Evolutionary conservation across 92 coral and sea anemone genomes (phyloP).

Genomic region (Virgularia gustaviana): DNA sequence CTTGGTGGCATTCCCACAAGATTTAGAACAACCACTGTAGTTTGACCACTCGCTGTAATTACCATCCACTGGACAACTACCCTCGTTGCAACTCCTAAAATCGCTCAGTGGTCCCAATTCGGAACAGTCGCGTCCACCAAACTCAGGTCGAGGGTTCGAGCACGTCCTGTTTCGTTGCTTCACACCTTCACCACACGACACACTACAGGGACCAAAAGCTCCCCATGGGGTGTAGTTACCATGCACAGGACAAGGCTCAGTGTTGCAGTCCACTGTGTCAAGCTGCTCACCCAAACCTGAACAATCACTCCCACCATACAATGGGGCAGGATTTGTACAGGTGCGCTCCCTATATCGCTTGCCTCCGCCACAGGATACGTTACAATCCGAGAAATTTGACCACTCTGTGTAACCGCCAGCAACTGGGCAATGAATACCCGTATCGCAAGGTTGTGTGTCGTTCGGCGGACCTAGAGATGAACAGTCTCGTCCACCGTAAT

Average conservation of each 20-base stretch:
- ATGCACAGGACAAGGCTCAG: slow-evolving; percentile 61
- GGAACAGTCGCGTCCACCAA: slow-evolving; percentile 25
- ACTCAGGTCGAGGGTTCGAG: slow-evolving; percentile 13
- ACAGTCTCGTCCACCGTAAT: slow-evolving; percentile 64
- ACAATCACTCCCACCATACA: slow-evolving; percentile 71
- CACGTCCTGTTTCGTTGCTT: slow-evolving; percentile 17
- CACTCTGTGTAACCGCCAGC: slow-evolving; percentile 69
- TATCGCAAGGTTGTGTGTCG: slow-evolving; percentile 53
- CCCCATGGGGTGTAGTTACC: slow-evolving; percentile 25
- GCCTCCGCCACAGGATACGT: slow-evolving; percentile 69
- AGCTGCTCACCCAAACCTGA: slow-evolving; percentile 52
- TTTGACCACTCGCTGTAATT: slow-evolving; percentile 28
- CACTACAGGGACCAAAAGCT: slow-evolving; percentile 16
- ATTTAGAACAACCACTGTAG: slow-evolving; percentile 13
- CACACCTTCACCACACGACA: slow-evolving; percentile 21
- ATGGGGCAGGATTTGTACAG: slow-evolving; percentile 79
- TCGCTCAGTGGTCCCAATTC: neutral
- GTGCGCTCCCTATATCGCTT: slow-evolving; percentile 53
- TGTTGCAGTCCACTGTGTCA: slow-evolving; percentile 54
- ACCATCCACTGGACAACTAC: slow-evolving; percentile 21
- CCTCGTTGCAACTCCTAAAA: neutral
- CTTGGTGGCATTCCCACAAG: slow-evolving; percentile 33
- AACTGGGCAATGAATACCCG: slow-evolving; percentile 61
- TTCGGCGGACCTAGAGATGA: slow-evolving; percentile 51
- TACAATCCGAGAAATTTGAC: slow-evolving; percentile 70